Evolutionary conservation across 2,888 invertebrate species (phyloP), one percentile per base, ranked within the genome.

Genomic region (Andrena bucephala): DNA sequence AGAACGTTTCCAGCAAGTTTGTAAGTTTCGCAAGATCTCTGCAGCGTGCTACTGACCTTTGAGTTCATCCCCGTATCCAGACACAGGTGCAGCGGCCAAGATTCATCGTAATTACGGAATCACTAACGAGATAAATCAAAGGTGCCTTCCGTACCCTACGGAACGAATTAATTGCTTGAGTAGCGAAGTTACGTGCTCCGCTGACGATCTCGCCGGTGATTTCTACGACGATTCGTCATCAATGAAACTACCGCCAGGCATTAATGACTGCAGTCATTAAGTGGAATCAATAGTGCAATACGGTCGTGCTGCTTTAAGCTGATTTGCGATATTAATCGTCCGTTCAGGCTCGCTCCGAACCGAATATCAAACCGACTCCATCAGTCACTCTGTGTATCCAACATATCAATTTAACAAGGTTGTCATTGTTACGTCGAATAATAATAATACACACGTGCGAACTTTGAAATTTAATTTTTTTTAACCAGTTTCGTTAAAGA

Each of bases 91-190:
- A 60, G 52, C 70, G 67, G 27, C 54, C 48, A 50, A 62, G 60
- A 77, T 68, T 50, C 82, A 48, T 74, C 76, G 84, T 77, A 85
- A 89, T 87, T 84, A 86, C 76, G 42, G 72, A 80, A 54, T 78
- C 73, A 65, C 87, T 87, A 87, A 86, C 80, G 86, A 86, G 83
- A 79, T 76, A 72, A 84, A 81, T 86, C 84, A 67, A 80, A 85
- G 73, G 81, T 67, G 42, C 57, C 67, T 66, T 62, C 63, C 57
- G 67, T 65, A 57, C 31, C 50, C 50, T 59, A 66, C 50, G 31
- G 74, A 73, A 83, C 59, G 63, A 69, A 81, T 85, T 81, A 86
- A 81, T 77, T 84, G 60, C 74, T 65, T 60, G 27, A 50, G 50
- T 66, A 20, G 59, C 59, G 48, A 65, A 65, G 76, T 73, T 70